Percentiles rank a stretch among this genome's conserved stretches.
Conservation (phyloP, 2,888 invertebrate genomes). For the Lithophane ornitopus region DNA sequence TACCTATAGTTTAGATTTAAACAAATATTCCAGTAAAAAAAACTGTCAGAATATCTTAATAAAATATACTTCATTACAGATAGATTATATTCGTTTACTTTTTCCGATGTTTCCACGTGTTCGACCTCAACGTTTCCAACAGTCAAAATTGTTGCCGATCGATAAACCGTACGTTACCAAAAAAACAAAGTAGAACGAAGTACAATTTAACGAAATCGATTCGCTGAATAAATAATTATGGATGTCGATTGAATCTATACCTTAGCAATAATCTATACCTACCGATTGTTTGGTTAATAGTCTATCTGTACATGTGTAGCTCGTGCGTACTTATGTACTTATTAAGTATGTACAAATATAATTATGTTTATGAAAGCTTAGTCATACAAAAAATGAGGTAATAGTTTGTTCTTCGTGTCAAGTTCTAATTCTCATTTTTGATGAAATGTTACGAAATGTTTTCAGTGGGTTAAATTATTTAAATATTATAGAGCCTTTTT, state of each 20-base stretch:
- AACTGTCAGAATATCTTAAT: not conserved
- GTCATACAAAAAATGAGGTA: constrained; percentile 7
- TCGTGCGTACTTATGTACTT: constrained; percentile 12
- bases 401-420: constrained; percentile 3
- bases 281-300: constrained; percentile 50
- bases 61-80: not conserved
- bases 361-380: constrained; percentile 7
- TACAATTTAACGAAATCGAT: constrained; percentile 74
- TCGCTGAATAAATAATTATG: constrained; percentile 77
- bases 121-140: constrained; percentile 16
- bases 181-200: constrained; percentile 64
- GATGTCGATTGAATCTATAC: constrained; percentile 63
- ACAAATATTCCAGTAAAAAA: not conserved
- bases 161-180: constrained; percentile 54
- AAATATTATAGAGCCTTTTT: too few species aligned
- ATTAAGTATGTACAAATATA: constrained; percentile 17
- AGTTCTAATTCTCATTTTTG: not conserved
- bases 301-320: constrained; percentile 6
- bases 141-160: constrained; percentile 31
- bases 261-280: constrained; percentile 54
- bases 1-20: not conserved
- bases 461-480: not conserved
- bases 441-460: constrained; percentile 4
- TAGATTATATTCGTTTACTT: constrained; percentile 1
- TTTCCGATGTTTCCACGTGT: constrained; percentile 2